Evolutionary conservation across 2,888 invertebrate genomes (phyloP).

Genomic region (Mythimna impura): DNA sequence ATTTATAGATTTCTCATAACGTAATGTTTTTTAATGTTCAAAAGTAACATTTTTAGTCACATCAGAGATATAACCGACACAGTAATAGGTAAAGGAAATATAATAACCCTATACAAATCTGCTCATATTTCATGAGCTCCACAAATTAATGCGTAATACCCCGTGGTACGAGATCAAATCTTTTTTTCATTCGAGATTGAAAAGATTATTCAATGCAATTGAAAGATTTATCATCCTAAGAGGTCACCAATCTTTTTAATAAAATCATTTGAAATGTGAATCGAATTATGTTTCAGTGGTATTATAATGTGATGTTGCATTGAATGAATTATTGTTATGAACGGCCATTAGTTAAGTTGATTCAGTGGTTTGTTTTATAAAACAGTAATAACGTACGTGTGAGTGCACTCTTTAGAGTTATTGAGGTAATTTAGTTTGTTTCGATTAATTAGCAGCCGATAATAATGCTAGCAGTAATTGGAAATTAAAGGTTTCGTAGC

Average conservation of each 20-base stretch:
- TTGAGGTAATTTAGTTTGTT: slow-evolving; percentile 20
- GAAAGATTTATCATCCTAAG: slow-evolving; percentile 61
- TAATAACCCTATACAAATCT: slow-evolving; percentile 32
- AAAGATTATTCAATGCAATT: slow-evolving; percentile 67
- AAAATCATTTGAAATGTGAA: slow-evolving; percentile 55
- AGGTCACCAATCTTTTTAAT: slow-evolving; percentile 60
- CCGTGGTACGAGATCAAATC: slow-evolving; percentile 61
- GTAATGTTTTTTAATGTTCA: background rate
- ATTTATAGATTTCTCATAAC: background rate
- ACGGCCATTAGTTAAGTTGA: slow-evolving; percentile 34
- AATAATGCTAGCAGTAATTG: slow-evolving; percentile 1
- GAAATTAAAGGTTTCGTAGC: background rate
- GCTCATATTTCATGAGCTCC: slow-evolving; percentile 46
- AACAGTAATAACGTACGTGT: slow-evolving; percentile 36
- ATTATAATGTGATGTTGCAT: slow-evolving; percentile 26
- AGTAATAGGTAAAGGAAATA: slow-evolving; percentile 3
- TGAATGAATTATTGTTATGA: slow-evolving; percentile 39
- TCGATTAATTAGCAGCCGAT: slow-evolving; percentile 19
- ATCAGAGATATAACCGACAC: background rate
- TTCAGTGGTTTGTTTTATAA: slow-evolving; percentile 37
- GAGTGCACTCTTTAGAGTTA: slow-evolving; percentile 32
- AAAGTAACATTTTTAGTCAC: slow-evolving; percentile 1
- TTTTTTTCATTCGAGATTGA: slow-evolving; percentile 66
- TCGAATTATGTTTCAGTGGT: slow-evolving; percentile 53
- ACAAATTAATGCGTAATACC: slow-evolving; percentile 63